Evolutionary conservation across 2,113 vertebrate genomes (phyloP).

Genomic region (Pedetes capensis): DNA sequence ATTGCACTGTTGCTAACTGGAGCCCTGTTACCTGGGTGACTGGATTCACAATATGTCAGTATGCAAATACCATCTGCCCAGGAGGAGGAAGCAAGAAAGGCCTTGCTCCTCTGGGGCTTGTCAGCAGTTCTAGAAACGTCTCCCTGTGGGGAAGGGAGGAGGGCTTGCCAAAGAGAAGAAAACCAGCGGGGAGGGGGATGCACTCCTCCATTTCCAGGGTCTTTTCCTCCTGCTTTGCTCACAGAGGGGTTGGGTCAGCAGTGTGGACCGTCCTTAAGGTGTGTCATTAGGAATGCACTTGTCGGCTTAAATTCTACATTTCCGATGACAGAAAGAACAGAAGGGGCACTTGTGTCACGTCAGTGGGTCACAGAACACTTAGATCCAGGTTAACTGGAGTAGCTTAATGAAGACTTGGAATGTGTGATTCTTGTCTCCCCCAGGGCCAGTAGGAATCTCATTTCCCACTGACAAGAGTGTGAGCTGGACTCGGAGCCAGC

Average conservation of each 20-base stretch:
- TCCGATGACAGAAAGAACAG: background rate
- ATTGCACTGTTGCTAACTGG: conserved; percentile 74
- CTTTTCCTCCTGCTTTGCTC: background rate
- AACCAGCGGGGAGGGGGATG: background rate
- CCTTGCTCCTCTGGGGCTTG: conserved; percentile 6
- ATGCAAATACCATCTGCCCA: conserved; percentile 82
- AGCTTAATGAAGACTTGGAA: background rate
- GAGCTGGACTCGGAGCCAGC: background rate
- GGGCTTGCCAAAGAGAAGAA: background rate
- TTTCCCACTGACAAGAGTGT: background rate
- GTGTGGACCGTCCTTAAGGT: no score
- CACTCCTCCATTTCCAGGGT: background rate
- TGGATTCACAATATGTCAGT: conserved; percentile 79
- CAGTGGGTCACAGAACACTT: background rate
- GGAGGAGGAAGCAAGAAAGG: conserved; percentile 54
- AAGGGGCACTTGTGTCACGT: background rate
- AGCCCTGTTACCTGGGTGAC: conserved; percentile 78
- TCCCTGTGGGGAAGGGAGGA: background rate
- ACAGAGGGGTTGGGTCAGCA: background rate
- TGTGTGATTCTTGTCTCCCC: background rate
- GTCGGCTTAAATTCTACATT: background rate
- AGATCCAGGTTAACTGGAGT: background rate
- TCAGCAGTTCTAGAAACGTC: conserved; percentile 35
- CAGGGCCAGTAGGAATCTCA: background rate
- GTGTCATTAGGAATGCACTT: background rate